Evolutionary conservation across 2,888 invertebrate species (phyloP), one percentile per base, ranked within the genome.

Genomic region (Thumatha senex): DNA sequence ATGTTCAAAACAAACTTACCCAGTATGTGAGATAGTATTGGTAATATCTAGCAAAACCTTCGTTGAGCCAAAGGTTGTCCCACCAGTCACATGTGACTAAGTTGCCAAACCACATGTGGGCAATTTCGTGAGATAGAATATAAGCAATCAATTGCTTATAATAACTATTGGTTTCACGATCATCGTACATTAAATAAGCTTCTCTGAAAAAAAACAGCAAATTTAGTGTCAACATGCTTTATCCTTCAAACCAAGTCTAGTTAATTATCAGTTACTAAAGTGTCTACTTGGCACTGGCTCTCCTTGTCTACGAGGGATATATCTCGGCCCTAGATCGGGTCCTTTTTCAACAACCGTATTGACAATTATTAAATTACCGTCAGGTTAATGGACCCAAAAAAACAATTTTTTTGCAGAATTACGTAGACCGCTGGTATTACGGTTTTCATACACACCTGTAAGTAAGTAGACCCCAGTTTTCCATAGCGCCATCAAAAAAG

Each of bases 391-490:
- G 18, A 24, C n/a, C n/a, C n/a, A n/a, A n/a, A n/a, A n/a, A n/a
- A n/a, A n/a, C n/a, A n/a, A n/a, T n/a, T n/a, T n/a, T n/a, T n/a
- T n/a, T n/a, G n/a, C n/a, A n/a, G n/a, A n/a, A n/a, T n/a, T n/a
- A n/a, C n/a, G n/a, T n/a, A n/a, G n/a, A n/a, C n/a, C n/a, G n/a
- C n/a, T n/a, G n/a, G n/a, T n/a, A n/a, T 24, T 24, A 24, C 18
- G 18, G 18, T 24, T 4, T 24, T 24, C 18, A 24, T 24, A 24
- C 7, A 44, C 74, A 93, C 94, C 93, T 93, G 85, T 95, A 97
- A 0, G 96, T 96, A 7, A 96, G 92, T 35, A 96, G 83, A 5
- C 96, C 97, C 96, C 96, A 96, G 76, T 97, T 96, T 77, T 96
- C 96, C 96, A 96, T 96, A 56, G 96, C 96, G 48, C 95, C 95